Conservation (phyloP, 53 echinoderm and acorn worm species). For the Paracentrotus lividus region DNA sequence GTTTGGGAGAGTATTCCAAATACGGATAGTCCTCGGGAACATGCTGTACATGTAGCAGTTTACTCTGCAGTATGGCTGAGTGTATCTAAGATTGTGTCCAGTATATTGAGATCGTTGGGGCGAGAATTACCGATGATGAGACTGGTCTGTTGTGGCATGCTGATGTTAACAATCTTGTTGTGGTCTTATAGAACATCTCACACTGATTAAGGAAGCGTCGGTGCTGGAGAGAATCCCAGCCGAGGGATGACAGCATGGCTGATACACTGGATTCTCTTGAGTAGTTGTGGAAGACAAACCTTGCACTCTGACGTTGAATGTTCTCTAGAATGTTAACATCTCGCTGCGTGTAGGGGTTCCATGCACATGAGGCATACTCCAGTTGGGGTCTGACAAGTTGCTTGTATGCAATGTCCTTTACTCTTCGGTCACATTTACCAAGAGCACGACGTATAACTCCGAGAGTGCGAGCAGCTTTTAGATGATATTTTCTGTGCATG, state of each 20-base stretch:
- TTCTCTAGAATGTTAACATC: background rate
- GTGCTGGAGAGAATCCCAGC: background rate
- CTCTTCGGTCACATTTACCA: background rate
- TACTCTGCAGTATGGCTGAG: too few species aligned
- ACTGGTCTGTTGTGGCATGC: too few species aligned
- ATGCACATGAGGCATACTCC: background rate
- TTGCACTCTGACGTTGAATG: background rate
- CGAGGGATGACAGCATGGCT: background rate
- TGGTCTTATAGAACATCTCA: too few species aligned
- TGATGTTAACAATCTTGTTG: too few species aligned
- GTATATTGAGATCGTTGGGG: too few species aligned
- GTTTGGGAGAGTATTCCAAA: too few species aligned
- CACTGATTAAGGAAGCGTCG: background rate
- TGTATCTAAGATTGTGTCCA: background rate
- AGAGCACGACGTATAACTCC: background rate
- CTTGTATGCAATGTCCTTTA: background rate
- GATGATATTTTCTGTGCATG: background rate
- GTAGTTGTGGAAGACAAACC: background rate
- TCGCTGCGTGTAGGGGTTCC: background rate
- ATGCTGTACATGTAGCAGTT: too few species aligned
- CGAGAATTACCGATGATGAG: too few species aligned
- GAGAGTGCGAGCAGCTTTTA: background rate
- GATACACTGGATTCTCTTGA: background rate
- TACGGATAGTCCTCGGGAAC: too few species aligned
- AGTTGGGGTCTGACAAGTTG: conserved; percentile 10